A percentile compares a stretch with the other conserved stretches of the same genome.
Evolutionary conservation across 2,888 invertebrate species (phyloP).

Genomic region (Galeopsomyia nigrocyanea): DNA sequence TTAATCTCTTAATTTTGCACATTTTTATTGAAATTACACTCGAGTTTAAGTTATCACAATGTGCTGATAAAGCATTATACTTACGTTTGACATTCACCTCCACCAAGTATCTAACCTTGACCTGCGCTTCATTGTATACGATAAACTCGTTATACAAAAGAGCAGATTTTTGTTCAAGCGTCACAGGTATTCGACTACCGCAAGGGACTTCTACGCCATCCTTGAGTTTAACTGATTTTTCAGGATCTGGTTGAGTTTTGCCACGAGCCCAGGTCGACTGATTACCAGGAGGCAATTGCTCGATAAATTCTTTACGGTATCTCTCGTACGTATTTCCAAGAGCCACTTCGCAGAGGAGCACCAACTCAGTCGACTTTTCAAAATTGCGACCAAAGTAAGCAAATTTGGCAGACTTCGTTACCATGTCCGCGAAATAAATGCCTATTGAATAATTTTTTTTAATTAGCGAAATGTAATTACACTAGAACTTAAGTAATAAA

Average conservation of each 20-base stretch:
- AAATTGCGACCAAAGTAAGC: slow-evolving; percentile 88
- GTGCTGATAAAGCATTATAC: too few species aligned
- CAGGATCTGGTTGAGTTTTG: slow-evolving; percentile 86
- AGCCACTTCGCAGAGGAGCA: slow-evolving; percentile 96
- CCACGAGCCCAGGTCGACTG: slow-evolving; percentile 94
- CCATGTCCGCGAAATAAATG: slow-evolving; percentile 93
- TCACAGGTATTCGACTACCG: slow-evolving; percentile 74
- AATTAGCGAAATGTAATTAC: too few species aligned
- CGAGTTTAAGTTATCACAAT: too few species aligned
- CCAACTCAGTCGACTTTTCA: slow-evolving; percentile 80
- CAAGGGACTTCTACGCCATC: slow-evolving; percentile 85
- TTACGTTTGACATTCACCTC: slow-evolving; percentile 89
- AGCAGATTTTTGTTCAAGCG: slow-evolving; percentile 66
- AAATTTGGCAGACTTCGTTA: slow-evolving; percentile 98
- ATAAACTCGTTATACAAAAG: slow-evolving; percentile 95
- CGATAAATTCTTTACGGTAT: slow-evolving; percentile 78
- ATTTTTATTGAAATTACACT: too few species aligned
- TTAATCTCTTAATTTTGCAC: too few species aligned
- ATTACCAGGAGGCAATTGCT: slow-evolving; percentile 83
- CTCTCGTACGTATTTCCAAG: slow-evolving; percentile 92
- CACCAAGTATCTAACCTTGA: slow-evolving; percentile 90
- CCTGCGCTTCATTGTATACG: slow-evolving; percentile 96
- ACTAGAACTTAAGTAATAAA: background rate
- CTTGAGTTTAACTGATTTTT: slow-evolving; percentile 69
- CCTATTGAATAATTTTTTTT: slow-evolving; percentile 73